A percentile compares a stretch with the other conserved stretches of the same genome.
Evolutionary conservation across 2,113 vertebrate species (phyloP).

Genomic region (Baryphthengus martii): DNA sequence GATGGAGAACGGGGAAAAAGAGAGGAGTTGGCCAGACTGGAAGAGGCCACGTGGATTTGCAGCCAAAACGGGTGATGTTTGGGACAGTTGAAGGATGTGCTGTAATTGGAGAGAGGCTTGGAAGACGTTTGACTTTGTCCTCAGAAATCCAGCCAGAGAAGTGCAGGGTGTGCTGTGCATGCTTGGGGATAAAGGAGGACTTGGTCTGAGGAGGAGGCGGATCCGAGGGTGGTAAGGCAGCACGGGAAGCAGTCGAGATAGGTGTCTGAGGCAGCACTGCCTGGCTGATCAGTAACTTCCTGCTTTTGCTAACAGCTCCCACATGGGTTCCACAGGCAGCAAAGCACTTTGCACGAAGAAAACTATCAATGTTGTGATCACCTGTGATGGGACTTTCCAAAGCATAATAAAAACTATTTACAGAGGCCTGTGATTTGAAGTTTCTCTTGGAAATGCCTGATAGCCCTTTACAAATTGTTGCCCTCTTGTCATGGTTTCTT

Average conservation of each 20-base stretch:
- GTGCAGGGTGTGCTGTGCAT: neutral
- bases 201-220: neutral
- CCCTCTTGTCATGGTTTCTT: neutral
- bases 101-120: neutral
- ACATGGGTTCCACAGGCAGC: neutral
- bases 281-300: neutral
- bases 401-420: constrained; percentile 43
- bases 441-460: neutral
- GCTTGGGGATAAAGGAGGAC: neutral
- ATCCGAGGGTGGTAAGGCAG: neutral
- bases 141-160: neutral
- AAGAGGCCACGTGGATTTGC: constrained; percentile 14
- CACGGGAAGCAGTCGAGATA: neutral
- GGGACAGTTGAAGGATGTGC: neutral
- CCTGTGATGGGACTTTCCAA: constrained; percentile 6
- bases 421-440: constrained; percentile 1
- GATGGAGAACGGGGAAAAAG: neutral
- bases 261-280: neutral
- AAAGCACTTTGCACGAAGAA: constrained; percentile 14
- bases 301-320: constrained; percentile 47
- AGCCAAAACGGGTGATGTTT: constrained; percentile 24
- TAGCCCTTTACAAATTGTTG: neutral
- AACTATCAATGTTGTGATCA: neutral
- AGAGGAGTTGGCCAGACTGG: neutral
- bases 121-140: neutral